Percentiles rank a stretch among this genome's conserved stretches.
phyloP scores from a whole-genome alignment of 23 tunicate genomes.

The Phallusia fumigata region DNA sequence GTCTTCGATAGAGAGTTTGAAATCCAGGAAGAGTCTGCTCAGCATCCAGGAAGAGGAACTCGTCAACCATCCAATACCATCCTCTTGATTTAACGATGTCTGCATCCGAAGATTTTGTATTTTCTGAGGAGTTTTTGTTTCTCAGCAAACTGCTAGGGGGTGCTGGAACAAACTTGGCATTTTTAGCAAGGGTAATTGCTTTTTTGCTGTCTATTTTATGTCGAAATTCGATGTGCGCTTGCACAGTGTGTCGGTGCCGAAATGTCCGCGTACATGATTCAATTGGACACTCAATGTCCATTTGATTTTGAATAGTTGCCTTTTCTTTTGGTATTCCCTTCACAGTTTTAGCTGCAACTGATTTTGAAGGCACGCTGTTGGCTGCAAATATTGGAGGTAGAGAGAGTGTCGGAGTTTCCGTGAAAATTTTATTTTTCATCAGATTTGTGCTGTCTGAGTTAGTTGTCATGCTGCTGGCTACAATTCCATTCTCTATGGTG shows the following conservation, averaged over 20 bases:
- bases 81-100: conserved; percentile 32
- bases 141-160: conserved; percentile 2
- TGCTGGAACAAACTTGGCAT: conserved; percentile 20
- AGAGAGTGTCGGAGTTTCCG: background rate
- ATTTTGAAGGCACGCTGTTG: background rate
- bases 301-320: background rate
- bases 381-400: conserved; percentile 14
- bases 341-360: background rate
- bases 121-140: background rate
- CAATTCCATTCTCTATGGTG: background rate
- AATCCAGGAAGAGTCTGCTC: background rate
- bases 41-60: conserved; percentile 33
- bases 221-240: conserved; percentile 64
- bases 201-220: conserved; percentile 39
- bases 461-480: background rate
- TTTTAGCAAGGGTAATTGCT: conserved; percentile 44
- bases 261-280: conserved; percentile 31
- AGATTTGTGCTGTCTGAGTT: background rate
- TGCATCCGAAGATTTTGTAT: background rate
- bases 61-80: conserved; percentile 71
- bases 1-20: background rate
- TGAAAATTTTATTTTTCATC: background rate
- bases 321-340: background rate
- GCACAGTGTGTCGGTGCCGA: conserved; percentile 59
- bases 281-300: conserved; percentile 46